These are phyloP conservation scores for Thymallus thymallus DNA, from an alignment of 2,113 vertebrate genomes.

Conservation along the genomic window DNA sequence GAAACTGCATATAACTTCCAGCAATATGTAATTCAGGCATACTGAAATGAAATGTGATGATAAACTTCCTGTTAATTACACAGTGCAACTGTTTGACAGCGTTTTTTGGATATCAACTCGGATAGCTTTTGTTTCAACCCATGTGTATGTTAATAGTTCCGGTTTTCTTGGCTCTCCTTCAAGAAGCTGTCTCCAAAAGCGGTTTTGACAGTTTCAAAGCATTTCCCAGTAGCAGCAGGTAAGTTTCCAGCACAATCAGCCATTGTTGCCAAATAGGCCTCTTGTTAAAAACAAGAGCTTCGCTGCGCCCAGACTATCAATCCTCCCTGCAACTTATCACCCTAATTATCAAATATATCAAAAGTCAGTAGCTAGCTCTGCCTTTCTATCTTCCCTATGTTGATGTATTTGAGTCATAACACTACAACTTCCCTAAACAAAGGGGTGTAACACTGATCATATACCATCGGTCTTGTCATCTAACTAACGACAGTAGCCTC, in stretches of 20 bases:
- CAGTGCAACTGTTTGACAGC: too few relatives aligned
- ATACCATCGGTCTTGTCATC: neutral
- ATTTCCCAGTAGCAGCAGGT: constrained; percentile 6
- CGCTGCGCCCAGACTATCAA: neutral
- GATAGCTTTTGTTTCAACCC: constrained; percentile 11
- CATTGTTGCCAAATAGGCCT: neutral
- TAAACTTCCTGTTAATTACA: too few relatives aligned
- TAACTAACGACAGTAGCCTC: neutral
- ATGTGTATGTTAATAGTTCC: neutral
- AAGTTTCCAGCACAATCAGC: neutral
- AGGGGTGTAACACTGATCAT: neutral
- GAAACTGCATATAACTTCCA: too few relatives aligned
- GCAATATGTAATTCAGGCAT: too few relatives aligned
- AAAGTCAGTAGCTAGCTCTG: neutral
- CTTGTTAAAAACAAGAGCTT: constrained; percentile 8
- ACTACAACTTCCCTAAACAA: neutral
- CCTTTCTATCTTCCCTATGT: neutral
- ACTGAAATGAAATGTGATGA: too few relatives aligned
- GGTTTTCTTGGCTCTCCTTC: neutral
- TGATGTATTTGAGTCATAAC: neutral
- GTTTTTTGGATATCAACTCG: neutral
- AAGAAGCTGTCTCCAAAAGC: too few relatives aligned
- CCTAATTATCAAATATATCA: neutral
- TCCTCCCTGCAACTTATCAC: neutral
- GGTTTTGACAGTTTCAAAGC: neutral